Percentiles rank a stretch among this genome's conserved stretches.
Conservation (phyloP, 1,140 invertebrate genomes). For the Charaxes varanes region DNA sequence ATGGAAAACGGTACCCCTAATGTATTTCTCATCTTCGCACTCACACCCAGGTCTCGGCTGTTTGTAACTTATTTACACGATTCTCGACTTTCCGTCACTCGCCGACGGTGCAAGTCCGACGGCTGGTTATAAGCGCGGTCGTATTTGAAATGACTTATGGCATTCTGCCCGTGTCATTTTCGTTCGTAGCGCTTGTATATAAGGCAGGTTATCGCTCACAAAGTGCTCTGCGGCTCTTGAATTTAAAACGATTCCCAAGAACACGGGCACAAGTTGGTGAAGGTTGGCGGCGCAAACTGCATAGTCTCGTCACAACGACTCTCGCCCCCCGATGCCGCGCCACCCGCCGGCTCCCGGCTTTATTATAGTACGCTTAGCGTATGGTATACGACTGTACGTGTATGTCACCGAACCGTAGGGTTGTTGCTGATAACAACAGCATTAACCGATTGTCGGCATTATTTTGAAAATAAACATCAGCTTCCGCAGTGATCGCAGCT, state of each 20-base stretch:
- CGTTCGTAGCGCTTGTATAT: constrained; percentile 29
- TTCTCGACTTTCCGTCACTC: constrained; percentile 44
- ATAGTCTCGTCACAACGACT: constrained; percentile 61
- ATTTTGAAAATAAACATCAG: too few relatives aligned
- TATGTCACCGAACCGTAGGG: too few relatives aligned
- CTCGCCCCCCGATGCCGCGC: constrained; percentile 27
- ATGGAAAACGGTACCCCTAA: constrained; percentile 73
- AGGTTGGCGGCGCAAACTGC: constrained; percentile 71
- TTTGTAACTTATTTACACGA: constrained; percentile 48
- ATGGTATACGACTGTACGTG: constrained; percentile 36
- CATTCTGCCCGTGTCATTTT: constrained; percentile 36
- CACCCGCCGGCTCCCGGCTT: constrained; percentile 34
- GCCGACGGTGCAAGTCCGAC: constrained; percentile 49
- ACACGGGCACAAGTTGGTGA: constrained; percentile 69
- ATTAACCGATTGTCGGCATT: too few relatives aligned
- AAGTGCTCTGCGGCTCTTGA: constrained; percentile 63
- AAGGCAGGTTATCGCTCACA: constrained; percentile 41
- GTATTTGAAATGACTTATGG: constrained; percentile 57
- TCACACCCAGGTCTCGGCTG: constrained; percentile 61
- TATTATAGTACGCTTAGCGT: constrained; percentile 45
- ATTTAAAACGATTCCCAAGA: constrained; percentile 73
- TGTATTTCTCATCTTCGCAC: constrained; percentile 73
- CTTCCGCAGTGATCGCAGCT: too few relatives aligned
- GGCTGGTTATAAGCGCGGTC: constrained; percentile 27
- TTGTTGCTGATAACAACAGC: too few relatives aligned